phyloP scores from a whole-genome alignment of 1,140 invertebrate genomes.

The Panagrolaimus sp. region DNA sequence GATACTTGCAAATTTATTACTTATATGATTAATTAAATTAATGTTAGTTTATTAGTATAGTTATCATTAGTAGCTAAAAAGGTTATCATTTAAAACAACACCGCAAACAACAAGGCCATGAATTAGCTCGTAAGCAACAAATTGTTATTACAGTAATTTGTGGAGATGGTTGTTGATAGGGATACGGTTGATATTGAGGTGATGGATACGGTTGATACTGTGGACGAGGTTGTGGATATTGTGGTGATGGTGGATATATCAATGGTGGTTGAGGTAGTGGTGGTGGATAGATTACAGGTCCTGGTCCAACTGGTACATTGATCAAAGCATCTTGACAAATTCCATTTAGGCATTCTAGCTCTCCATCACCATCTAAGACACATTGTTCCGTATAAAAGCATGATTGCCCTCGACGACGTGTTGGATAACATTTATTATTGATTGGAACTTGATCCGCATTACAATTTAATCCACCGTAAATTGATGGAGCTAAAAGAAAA shows the following conservation, averaged over 20 bases:
- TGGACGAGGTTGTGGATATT: neutral
- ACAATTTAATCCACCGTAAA: too few species aligned
- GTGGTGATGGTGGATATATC: neutral
- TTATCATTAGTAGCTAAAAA: too few species aligned
- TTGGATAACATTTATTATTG: neutral
- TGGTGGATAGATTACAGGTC: too few species aligned
- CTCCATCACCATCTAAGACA: neutral
- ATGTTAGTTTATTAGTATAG: too few species aligned
- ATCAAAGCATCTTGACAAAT: neutral
- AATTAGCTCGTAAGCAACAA: neutral
- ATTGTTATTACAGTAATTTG: neutral
- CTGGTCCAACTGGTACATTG: too few species aligned
- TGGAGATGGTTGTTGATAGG: neutral
- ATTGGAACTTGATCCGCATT: neutral
- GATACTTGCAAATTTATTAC: too few species aligned
- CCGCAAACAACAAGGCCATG: slow-evolving; percentile 4
- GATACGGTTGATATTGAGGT: neutral
- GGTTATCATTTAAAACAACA: neutral
- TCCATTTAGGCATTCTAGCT: neutral
- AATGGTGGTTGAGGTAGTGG: neutral
- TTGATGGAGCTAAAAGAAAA: neutral
- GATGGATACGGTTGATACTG: too few species aligned
- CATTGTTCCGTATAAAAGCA: neutral
- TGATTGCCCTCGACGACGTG: neutral
- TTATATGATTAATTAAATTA: too few species aligned